Base-by-base conservation (phyloP, 2,113 vertebrate species). In the Merops nubicus region DNA sequence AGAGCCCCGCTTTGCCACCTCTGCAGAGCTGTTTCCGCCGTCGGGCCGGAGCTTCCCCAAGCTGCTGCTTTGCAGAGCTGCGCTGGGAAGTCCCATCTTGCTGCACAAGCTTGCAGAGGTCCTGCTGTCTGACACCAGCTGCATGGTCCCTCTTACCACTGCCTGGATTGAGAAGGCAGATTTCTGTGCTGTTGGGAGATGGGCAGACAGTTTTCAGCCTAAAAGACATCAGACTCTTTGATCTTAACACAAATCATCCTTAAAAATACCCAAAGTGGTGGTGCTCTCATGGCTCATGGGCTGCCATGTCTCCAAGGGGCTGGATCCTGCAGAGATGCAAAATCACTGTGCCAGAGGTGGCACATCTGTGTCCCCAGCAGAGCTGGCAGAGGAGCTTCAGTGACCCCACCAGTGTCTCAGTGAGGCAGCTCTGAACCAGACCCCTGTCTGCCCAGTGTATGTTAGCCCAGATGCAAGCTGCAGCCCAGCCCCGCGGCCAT, bases 371-470 rank as follows among this genome's bases (percentile, higher is more conserved):
- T 88, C 34, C 33, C 38, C 43, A 38, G 22, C 64, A 42, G 40
- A 0, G 4, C 64, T 88, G 64, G 28, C 53, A 23, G 64, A 31
- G 43, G 6, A 73, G 15, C 28, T 7, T 63, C 15, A 4, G 45
- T 33, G 72, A 19, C 23, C 28, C 47, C 2, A 0, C 22, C 21
- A 2, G 15, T 12, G 0, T 45, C 21, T 47, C 54, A 60, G 36
- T 0, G 0, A 65, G 60, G 29, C 10, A n/a, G n/a, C 3, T 0
- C 1, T 72, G 76, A 72, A 18, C 18, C 28, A 29, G 65, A 51
- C 9, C 26, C 10, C 17, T 0, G 0, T 45, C 6, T 51, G 17
- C 47, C 47, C n/a, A 53, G 26, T 31, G 23, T 0, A 0, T 9
- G 21, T 38, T 8, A 51, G 15, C 47, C 72, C 80, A 72, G 72